These are phyloP conservation scores for Oppia nitens DNA, from an alignment of 1,140 invertebrate species.

Conservation along the genomic window DNA sequence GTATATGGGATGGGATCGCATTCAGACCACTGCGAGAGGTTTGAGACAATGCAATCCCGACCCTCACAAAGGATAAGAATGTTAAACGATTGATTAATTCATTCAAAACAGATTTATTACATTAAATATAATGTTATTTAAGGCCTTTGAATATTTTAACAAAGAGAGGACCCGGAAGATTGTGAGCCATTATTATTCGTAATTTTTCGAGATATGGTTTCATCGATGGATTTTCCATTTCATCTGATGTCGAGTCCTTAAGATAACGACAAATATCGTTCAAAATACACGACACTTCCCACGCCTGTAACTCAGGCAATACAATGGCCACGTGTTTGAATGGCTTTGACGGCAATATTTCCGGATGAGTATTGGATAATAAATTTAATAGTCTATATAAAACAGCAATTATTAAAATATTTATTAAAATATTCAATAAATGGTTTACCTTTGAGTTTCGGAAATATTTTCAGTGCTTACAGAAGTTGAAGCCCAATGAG, in stretches of 20 bases:
- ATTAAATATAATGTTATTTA: no score
- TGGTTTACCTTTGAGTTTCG: conserved; percentile 9
- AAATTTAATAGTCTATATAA: conserved; percentile 5
- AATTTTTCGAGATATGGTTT: conserved; percentile 14
- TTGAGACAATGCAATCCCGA: no score
- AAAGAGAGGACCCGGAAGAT: conserved; percentile 9
- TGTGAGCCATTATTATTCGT: conserved; percentile 9
- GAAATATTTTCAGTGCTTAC: conserved; percentile 4
- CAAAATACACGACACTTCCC: conserved; percentile 17
- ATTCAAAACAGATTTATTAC: no score
- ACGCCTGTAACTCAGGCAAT: conserved; percentile 1
- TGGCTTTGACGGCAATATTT: conserved; percentile 12
- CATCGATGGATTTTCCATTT: background rate
- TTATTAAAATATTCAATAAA: background rate
- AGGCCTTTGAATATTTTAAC: conserved; percentile 17
- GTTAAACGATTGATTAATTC: no score
- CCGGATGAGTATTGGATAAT: conserved; percentile 16
- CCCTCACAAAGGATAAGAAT: no score
- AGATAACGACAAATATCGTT: conserved; percentile 16
- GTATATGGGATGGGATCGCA: no score
- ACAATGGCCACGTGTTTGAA: conserved; percentile 11
- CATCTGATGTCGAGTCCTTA: background rate
- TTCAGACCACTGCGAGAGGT: no score
- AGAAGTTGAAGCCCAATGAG: conserved; percentile 14
- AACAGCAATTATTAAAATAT: background rate